Evolutionary conservation across 64 coral and sea anemone species (phyloP), one percentile per base, ranked within the genome.

Genomic region (Stylophora pistillata): DNA sequence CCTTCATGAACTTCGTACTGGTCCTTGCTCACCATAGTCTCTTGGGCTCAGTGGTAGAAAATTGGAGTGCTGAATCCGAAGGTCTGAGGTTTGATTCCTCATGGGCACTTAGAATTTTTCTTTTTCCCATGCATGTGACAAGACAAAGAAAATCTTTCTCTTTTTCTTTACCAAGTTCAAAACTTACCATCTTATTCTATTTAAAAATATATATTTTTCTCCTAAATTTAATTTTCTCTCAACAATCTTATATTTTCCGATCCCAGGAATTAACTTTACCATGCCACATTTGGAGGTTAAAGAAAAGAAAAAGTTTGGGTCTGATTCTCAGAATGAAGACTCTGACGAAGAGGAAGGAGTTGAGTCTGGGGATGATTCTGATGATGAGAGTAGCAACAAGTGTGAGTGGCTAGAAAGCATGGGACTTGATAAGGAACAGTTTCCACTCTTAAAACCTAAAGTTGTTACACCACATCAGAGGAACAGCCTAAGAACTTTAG

Each of bases 391-490:
- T 30, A 58, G 18, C 26, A 88, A 94, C 70, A 70, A 87, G 27
- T 32, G 78, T 78, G 74, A 79, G 10, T 94, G 93, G 93, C 68
- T 94, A 64, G 81, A 94, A 79, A 94, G 88, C 33, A 90, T 94
- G 54, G 93, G 93, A 10, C 81, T 94, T 53, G 82, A 78, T 54
- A 94, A 90, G 55, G 93, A 94, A 86, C 82, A 89, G 59, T 89
- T 94, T 87, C 88, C 88, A 10, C 64, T 77, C 14, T 18, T 90
- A 4, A 74, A 94, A 15, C 81, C 87, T 20, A 85, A 88, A 47
- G 86, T 72, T 62, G 10, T 87, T 13, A 90, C 72, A 27, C 83
- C 78, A 16, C 54, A 57, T 60, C 87, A 96, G 78, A 86, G 74
- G 15, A 89, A 58, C 41, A 85, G 78, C 15, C 81, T 93, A 7